Percentiles rank a stretch among this genome's conserved stretches.
These are phyloP conservation scores for Tiaroga cobitis DNA, from an alignment of 2,797 vertebrate species.

Conservation along the genomic window DNA sequence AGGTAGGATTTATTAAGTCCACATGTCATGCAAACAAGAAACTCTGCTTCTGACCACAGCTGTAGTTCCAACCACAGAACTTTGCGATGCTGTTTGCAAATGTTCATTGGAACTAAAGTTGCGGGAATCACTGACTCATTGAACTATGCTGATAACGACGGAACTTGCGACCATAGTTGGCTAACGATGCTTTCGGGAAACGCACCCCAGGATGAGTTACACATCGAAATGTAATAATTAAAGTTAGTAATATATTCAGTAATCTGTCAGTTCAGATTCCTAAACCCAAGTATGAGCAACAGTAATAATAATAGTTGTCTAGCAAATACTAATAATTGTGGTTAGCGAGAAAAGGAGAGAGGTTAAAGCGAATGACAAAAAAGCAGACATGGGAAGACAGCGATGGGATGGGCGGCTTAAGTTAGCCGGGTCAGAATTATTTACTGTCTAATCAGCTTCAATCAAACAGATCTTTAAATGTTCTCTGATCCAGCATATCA, in stretches of 20 bases:
- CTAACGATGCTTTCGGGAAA: no score
- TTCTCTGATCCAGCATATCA: constrained; percentile 12
- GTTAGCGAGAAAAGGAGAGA: background rate
- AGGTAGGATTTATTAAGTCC: no score
- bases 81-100: no score
- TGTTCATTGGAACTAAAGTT: no score
- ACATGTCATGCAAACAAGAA: no score
- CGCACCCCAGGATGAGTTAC: background rate
- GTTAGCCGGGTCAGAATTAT: constrained; percentile 15
- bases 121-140: no score
- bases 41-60: no score
- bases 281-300: constrained; percentile 6
- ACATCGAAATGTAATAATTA: background rate
- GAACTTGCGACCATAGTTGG: no score
- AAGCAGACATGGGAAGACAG: constrained; percentile 21
- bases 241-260: background rate
- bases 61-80: no score
- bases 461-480: background rate
- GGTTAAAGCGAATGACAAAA: constrained; percentile 4
- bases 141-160: no score
- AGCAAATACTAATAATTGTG: background rate
- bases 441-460: constrained; percentile 26
- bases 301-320: background rate
- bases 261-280: background rate
- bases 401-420: constrained; percentile 9